Evolutionary conservation across 2,797 vertebrate genomes (phyloP), one percentile per base, ranked within the genome.

Genomic region (Sarcophilus harrisii): DNA sequence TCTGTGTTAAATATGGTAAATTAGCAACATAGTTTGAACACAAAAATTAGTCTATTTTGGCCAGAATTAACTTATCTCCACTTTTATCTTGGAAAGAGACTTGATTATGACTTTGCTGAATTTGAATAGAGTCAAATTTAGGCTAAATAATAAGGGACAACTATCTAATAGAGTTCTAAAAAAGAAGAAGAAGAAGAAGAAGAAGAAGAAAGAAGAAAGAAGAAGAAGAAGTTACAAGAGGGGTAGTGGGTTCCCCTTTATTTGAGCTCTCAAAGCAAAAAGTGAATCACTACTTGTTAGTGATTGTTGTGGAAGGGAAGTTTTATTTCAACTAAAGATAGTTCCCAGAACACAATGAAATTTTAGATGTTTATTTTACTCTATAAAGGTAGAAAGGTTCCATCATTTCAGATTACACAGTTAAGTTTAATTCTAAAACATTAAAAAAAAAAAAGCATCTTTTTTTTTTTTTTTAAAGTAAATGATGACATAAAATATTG

Each of bases 401-500:
- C 89, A 55, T 95, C 38, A 94, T 90, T 89, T 91, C 0, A 95
- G 14, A 32, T 94, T 58, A 95, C 16, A 62, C 92, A 94, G 96
- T 16, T 96, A 87, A 52, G 9, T 94, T 97, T 94, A 58, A 94
- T 29, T 73, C 92, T 13, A 59, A 55, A 16, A 14, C 27, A 54
- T 95, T 89, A 94, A 89, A 90, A 92, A 92, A 94, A 95, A 45
- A 92, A 57, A 59, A 24, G 93, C 30, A 52, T 60, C 94, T 93
- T 96, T n/a, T 93, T 92, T 90, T 27, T 49, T 38, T 38, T 90
- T 92, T 96, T 96, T 94, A 90, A 9, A 59, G 6, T 30, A 62
- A 30, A 62, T 62, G 29, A 1, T 62, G 59, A 73, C 93, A 95
- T 14, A 58, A 94, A 95, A 96, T 73, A 96, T 32, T 54, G 45